Percentiles rank a stretch among this genome's conserved stretches.
Conservation (phyloP, 2,113 vertebrate species). For the Talpa occidentalis region DNA sequence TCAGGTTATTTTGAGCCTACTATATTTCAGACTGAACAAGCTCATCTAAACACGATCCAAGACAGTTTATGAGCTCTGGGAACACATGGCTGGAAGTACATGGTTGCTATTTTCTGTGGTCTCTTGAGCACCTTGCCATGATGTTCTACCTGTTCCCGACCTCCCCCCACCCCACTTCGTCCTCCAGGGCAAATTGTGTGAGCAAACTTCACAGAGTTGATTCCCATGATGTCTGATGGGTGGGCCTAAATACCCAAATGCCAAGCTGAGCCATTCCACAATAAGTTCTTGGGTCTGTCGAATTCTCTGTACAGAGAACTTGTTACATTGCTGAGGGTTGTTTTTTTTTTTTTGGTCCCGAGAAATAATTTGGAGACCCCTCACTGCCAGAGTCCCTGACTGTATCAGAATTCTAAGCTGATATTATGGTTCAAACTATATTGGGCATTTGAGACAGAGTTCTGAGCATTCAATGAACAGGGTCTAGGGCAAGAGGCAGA, state of each 20-base stretch:
- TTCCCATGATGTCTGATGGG: not conserved
- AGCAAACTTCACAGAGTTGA: not conserved
- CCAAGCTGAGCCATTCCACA: not conserved
- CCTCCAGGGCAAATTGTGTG: not conserved
- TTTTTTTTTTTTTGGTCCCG: not conserved
- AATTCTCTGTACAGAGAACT: not conserved
- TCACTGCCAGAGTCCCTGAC: not conserved
- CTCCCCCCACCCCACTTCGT: too few relatives aligned
- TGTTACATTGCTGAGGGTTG: accelerated
- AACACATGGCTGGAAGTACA: not conserved
- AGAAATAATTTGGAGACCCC: not conserved
- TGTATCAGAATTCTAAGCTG: not conserved
- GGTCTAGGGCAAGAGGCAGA: not conserved
- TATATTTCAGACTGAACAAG: not conserved
- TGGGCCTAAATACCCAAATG: not conserved
- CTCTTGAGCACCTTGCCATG: not conserved
- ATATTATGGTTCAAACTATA: not conserved
- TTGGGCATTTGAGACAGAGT: not conserved
- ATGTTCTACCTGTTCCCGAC: too few relatives aligned
- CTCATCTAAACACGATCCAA: not conserved
- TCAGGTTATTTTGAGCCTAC: not conserved
- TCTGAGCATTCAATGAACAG: not conserved
- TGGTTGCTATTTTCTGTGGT: not conserved
- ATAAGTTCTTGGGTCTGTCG: not conserved
- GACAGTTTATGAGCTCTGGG: not conserved